Evolutionary conservation across 2,113 vertebrate species (phyloP), one percentile per base, ranked within the genome.

Genomic region (Eulemur rufifrons): DNA sequence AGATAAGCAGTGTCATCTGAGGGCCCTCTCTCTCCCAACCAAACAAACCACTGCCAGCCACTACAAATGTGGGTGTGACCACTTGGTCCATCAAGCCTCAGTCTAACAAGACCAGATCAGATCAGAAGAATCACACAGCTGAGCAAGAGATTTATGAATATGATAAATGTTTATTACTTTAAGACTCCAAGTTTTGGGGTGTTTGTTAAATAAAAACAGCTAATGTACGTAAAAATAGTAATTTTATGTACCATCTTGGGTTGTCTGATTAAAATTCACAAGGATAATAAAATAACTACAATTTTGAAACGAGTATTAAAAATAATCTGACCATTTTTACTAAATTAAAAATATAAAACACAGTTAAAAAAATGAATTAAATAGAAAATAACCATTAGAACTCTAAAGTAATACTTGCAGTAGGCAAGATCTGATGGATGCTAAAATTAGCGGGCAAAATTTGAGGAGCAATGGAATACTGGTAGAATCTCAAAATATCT

Each of bases 281-380:
- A 29, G 95, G 94, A 94, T 97, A 96, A 98, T 96, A 95, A 96
- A 95, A 97, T 97, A 95, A 96, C 37, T 80, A 89, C 69, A 50
- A 97, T 59, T 96, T 92, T 78, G 66, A 85, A 32, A 89, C 61
- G 73, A 64, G 3, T 54, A 84, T 63, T 86, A 45, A 78, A 63
- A 83, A 83, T 37, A 54, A 69, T 83, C 21, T 3, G 64, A 17
- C 3, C n/a, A 4, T 6, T 63, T 76, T 76, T 11, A 87, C 76
- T 76, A n/a, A 29, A 73, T 34, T 34, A 34, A 50, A 80, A 39
- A 50, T 73, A 20, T 27, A 64, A 86, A 83, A 37, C 0, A 32
- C 1, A 74, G 17, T 39, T 64, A 37, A 37, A 37, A 37, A 17
- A 47, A 3, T 84, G 34, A 63, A 61, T 34, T 23, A 87, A 91